phyloP scores from a whole-genome alignment of 2,113 vertebrate genomes.

The Oncorhynchus keta region DNA sequence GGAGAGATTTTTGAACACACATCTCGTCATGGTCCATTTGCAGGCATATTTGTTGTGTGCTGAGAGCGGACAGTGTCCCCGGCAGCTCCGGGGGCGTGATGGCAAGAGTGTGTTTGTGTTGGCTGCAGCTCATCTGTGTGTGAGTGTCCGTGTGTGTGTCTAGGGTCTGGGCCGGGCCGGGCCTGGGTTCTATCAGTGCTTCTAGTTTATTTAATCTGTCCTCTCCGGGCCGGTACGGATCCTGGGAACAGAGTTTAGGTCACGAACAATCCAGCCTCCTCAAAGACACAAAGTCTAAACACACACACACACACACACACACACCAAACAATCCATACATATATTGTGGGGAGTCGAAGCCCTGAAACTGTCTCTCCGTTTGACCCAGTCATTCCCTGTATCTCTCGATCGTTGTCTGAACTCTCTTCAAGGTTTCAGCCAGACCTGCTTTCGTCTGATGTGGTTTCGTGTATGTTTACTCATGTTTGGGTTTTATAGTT shows the following conservation, averaged over 20 bases:
- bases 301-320: not conserved
- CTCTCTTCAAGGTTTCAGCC: not conserved
- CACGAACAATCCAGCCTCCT: no score
- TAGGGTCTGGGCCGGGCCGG: not conserved
- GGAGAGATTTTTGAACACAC: not conserved
- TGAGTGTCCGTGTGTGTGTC: slow-evolving; percentile 14
- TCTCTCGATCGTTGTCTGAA: not conserved
- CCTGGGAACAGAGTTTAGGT: no score
- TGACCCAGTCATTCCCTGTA: no score
- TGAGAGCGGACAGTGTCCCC: slow-evolving; percentile 10
- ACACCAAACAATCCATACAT: not conserved
- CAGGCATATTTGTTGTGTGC: slow-evolving; percentile 29
- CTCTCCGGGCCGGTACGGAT: no score
- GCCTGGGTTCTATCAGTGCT: no score
- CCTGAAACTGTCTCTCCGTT: no score
- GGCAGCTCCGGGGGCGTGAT: slow-evolving; percentile 15
- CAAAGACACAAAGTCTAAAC: not conserved
- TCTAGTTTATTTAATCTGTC: no score
- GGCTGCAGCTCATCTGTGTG: slow-evolving; percentile 26
- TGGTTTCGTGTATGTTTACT: not conserved
- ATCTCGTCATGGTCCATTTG: slow-evolving; percentile 33
- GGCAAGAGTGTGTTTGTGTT: slow-evolving; percentile 33
- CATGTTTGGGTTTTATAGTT: not conserved
- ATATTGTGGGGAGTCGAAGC: no score
- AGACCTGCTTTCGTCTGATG: not conserved